Percentiles rank a stretch among this genome's conserved stretches.
Evolutionary conservation across 2,113 vertebrate species (phyloP).

Genomic region (Uria lomvia): DNA sequence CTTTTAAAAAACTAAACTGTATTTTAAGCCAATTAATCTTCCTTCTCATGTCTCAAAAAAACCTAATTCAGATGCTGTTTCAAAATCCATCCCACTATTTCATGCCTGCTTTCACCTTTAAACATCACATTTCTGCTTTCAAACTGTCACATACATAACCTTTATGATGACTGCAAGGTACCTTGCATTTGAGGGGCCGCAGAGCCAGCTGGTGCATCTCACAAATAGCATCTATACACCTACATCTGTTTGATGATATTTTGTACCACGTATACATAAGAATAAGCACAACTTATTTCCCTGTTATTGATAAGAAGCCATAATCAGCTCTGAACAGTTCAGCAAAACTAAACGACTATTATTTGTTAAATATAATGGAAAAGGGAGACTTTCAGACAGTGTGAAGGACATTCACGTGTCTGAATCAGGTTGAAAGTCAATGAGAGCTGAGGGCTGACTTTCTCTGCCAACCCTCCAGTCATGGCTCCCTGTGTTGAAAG

Average conservation of each 20-base stretch:
- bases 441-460: neutral
- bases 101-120: neutral
- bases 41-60: neutral
- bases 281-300: neutral
- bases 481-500: neutral
- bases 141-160: neutral
- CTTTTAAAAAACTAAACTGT: neutral
- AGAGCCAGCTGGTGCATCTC: constrained; percentile 51
- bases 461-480: neutral
- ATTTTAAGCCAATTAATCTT: neutral
- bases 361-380: neutral
- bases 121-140: constrained; percentile 29
- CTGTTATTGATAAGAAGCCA: neutral
- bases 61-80: neutral
- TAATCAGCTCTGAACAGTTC: neutral
- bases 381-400: neutral
- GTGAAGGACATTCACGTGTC: neutral
- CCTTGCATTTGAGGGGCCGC: constrained; percentile 3
- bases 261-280: neutral
- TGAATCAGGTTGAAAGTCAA: neutral
- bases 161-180: neutral
- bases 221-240: constrained; percentile 35
- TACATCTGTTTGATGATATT: constrained; percentile 47
- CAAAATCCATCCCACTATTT: neutral
- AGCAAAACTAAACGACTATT: neutral